A percentile compares a stretch with the other conserved stretches of the same genome.
phyloP scores from a whole-genome alignment of 2,113 vertebrate species.

The Laticauda colubrina region DNA sequence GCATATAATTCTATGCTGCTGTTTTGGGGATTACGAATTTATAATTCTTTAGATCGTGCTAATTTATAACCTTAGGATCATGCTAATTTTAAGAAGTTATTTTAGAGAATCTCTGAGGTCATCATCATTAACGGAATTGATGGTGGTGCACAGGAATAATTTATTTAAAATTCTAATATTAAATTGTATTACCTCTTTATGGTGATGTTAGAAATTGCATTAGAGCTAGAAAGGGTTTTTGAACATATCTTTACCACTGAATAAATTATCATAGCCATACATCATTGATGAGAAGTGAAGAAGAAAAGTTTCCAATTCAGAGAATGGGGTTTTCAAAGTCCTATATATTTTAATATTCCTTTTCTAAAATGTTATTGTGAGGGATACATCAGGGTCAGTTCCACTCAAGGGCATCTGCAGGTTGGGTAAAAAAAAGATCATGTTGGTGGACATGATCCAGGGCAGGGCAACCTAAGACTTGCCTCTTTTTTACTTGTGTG shows the following conservation, averaged over 20 bases:
- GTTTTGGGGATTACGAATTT: neutral
- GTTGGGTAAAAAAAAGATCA: neutral
- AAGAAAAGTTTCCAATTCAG: neutral
- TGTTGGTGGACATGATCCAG: neutral
- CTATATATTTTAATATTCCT: neutral
- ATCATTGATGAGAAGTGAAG: neutral
- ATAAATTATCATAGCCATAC: neutral
- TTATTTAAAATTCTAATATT: neutral
- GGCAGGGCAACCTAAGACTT: neutral
- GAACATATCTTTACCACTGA: neutral
- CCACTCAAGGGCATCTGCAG: neutral
- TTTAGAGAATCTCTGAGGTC: neutral
- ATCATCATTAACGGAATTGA: too few species aligned
- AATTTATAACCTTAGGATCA: neutral
- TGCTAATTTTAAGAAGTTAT: neutral
- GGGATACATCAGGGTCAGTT: neutral
- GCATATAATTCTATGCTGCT: neutral
- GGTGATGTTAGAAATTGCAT: neutral
- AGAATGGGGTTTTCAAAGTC: neutral
- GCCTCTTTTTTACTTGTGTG: neutral
- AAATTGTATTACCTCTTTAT: neutral
- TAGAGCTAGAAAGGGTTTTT: neutral
- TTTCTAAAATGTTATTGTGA: neutral
- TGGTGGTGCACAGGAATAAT: neutral
- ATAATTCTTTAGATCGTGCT: neutral